A percentile compares a stretch with the other conserved stretches of the same genome.
Conservation (phyloP, 2,888 invertebrate genomes). For the Polydesmus complanatus region DNA sequence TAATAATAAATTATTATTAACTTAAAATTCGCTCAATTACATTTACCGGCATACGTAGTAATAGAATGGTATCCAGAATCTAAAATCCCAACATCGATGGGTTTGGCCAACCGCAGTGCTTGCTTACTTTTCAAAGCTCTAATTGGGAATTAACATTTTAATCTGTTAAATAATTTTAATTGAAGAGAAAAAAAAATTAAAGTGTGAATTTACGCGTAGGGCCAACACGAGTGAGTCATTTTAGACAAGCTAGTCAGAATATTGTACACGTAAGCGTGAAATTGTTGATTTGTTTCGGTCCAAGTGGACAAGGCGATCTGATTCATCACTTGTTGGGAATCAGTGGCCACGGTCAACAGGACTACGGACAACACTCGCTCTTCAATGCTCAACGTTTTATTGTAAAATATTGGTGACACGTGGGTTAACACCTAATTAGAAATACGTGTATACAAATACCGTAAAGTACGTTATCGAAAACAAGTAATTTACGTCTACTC, state of each 20-base stretch:
- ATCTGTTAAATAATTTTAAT: no score
- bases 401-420: conserved; percentile 8
- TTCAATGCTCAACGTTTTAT: neutral
- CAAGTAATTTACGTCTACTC: conserved; percentile 10
- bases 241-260: conserved; percentile 23
- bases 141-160: no score
- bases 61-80: conserved; percentile 1
- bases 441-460: no score
- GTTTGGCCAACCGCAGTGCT: conserved; percentile 11
- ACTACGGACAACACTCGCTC: conserved; percentile 7
- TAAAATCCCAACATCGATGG: neutral
- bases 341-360: conserved; percentile 2
- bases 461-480: neutral
- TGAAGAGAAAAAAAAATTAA: no score
- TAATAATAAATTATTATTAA: no score
- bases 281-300: conserved; percentile 26
- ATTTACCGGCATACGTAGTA: neutral
- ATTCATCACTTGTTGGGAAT: conserved; percentile 11
- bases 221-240: conserved; percentile 2
- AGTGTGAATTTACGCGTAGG: conserved; percentile 8
- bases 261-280: conserved; percentile 27
- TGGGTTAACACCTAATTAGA: conserved; percentile 4
- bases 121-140: conserved; percentile 10
- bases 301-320: conserved; percentile 29
- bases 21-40: no score